Percentiles rank a stretch among this genome's conserved stretches.
phyloP scores from a whole-genome alignment of 2,113 vertebrate species.

The Riparia riparia region DNA sequence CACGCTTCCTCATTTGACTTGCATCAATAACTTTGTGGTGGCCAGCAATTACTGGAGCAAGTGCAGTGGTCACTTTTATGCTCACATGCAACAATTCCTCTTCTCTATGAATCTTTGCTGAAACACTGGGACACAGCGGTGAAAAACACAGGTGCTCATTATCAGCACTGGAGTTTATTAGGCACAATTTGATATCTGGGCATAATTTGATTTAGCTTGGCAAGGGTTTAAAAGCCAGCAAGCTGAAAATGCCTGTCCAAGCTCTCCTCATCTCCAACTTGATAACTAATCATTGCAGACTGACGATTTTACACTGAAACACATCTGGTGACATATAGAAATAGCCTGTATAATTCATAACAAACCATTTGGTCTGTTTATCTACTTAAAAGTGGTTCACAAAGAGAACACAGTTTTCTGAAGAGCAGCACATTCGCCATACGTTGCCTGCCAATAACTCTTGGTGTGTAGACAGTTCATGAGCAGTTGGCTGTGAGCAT shows the following conservation, averaged over 20 bases:
- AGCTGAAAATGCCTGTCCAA: not conserved
- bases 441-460: slow-evolving; percentile 42
- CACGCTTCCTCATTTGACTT: not conserved
- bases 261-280: not conserved
- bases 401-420: slow-evolving; percentile 47
- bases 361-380: slow-evolving; percentile 34
- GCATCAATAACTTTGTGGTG: not conserved
- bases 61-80: not conserved
- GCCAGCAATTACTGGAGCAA: not conserved
- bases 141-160: slow-evolving; percentile 14
- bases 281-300: not conserved
- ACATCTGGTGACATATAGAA: slow-evolving; percentile 43
- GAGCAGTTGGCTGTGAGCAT: slow-evolving; percentile 25
- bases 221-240: not conserved
- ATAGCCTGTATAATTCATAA: not conserved
- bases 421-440: slow-evolving; percentile 42
- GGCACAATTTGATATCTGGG: slow-evolving; percentile 10
- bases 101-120: not conserved
- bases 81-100: not conserved
- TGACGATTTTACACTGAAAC: slow-evolving; percentile 41
- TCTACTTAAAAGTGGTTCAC: slow-evolving; percentile 17
- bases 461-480: slow-evolving; percentile 37
- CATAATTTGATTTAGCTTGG: slow-evolving; percentile 16
- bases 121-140: not conserved
- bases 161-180: not conserved